A percentile compares a stretch with the other conserved stretches of the same genome.
Evolutionary conservation across 2,888 invertebrate genomes (phyloP).

Genomic region (Drosophila atripex): DNA sequence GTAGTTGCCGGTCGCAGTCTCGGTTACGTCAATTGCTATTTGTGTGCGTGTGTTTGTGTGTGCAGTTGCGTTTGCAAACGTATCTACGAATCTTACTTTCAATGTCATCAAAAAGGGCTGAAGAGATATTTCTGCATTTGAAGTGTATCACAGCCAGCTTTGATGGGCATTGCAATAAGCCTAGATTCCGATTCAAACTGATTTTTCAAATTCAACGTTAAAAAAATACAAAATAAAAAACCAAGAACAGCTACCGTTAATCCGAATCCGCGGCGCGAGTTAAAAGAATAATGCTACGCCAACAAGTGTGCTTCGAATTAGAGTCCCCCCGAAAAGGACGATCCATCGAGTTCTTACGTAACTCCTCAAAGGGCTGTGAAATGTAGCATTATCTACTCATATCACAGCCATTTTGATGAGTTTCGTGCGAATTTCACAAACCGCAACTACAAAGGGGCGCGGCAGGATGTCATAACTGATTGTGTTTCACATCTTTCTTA

Average conservation of each 20-base stretch:
- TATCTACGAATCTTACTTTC: conserved; percentile 69
- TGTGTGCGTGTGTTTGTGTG: conserved; percentile 26
- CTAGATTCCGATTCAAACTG: conserved; percentile 25
- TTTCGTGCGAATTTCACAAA: conserved; percentile 68
- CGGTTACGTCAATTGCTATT: conserved; percentile 60
- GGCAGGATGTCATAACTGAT: background rate
- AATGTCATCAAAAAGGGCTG: conserved; percentile 84
- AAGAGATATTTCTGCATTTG: conserved; percentile 80
- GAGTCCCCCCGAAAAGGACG: background rate
- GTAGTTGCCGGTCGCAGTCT: conserved; percentile 57
- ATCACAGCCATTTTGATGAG: conserved; percentile 85
- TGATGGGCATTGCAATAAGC: conserved; percentile 83
- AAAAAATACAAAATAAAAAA: background rate
- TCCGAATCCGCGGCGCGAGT: conserved; percentile 5
- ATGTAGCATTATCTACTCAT: conserved; percentile 80
- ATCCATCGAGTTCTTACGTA: conserved; percentile 73
- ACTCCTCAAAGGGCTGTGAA: conserved; percentile 84
- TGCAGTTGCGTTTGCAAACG: conserved; percentile 26
- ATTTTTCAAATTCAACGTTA: background rate
- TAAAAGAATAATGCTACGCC: conserved; percentile 15
- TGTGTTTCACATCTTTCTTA: conserved; percentile 67
- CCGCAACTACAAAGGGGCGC: background rate
- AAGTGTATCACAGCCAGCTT: conserved; percentile 84
- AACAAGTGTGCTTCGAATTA: conserved; percentile 59
- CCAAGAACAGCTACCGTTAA: background rate